Evolutionary conservation across 2,888 invertebrate genomes (phyloP).

Genomic region (Cecidostiba fungosa): DNA sequence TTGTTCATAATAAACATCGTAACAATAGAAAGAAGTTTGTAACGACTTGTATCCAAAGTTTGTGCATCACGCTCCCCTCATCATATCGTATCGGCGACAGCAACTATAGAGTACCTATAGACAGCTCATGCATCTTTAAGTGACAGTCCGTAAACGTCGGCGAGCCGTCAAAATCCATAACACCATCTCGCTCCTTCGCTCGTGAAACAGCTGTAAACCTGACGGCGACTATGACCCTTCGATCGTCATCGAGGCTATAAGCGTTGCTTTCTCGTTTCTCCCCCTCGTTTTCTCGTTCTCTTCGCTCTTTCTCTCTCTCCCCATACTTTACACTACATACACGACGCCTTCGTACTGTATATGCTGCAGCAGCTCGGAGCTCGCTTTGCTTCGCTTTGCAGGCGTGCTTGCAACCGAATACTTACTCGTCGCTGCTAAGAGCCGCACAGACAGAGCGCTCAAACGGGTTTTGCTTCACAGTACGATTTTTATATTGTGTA

Average conservation of each 20-base stretch:
- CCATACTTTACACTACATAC: not conserved
- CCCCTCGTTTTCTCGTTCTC: not conserved
- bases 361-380: not conserved
- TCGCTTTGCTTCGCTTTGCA: not conserved
- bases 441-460: not conserved
- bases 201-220: slow-evolving; percentile 24
- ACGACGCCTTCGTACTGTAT: not conserved
- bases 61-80: too few species aligned
- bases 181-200: not conserved
- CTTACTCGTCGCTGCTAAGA: not conserved
- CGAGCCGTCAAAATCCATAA: slow-evolving; percentile 36
- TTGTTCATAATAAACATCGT: slow-evolving; percentile 1
- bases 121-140: slow-evolving; percentile 38
- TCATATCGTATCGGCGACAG: not conserved
- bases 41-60: not conserved
- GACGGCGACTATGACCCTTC: slow-evolving; percentile 15
- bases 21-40: not conserved
- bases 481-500: not conserved
- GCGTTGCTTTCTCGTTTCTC: not conserved
- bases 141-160: slow-evolving; percentile 19
- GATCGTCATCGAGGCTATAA: slow-evolving; percentile 1
- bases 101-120: not conserved
- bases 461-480: not conserved
- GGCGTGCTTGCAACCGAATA: not conserved
- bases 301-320: not conserved